Percentiles rank a stretch among this genome's conserved stretches.
Evolutionary conservation across 30 jellyfish, hydroid and myxozoan species (phyloP).

Genomic region (Phacellophora camtschatica): DNA sequence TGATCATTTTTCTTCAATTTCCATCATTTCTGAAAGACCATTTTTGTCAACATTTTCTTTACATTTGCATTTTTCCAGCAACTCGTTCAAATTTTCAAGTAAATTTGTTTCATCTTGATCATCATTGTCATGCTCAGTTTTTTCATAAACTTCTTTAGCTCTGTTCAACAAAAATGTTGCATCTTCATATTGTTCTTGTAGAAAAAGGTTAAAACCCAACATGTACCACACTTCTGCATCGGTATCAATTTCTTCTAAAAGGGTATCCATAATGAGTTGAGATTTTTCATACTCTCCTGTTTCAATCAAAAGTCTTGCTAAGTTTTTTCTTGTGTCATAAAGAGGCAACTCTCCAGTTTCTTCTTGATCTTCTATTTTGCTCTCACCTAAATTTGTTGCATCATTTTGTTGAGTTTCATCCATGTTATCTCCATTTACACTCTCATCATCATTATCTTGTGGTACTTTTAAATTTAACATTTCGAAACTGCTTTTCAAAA

Average conservation of each 20-base stretch:
- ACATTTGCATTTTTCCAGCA: constrained; percentile 56
- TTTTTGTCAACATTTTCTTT: constrained; percentile 14
- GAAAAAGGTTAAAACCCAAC: constrained; percentile 63
- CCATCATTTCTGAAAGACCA: constrained; percentile 73
- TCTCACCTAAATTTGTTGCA: no score
- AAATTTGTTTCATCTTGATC: no score
- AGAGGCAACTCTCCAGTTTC: constrained; percentile 3
- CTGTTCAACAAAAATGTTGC: constrained; percentile 65
- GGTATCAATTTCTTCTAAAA: constrained; percentile 85
- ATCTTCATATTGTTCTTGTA: constrained; percentile 54
- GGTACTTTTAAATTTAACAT: constrained; percentile 31
- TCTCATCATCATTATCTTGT: neutral
- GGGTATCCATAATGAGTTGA: constrained; percentile 27
- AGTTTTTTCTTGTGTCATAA: constrained; percentile 63
- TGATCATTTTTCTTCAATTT: constrained; percentile 18
- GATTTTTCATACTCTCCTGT: constrained; percentile 66
- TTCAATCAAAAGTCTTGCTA: constrained; percentile 71
- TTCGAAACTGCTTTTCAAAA: constrained; percentile 31
- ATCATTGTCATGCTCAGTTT: constrained; percentile 66
- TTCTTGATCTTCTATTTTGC: neutral
- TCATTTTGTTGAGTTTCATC: no score
- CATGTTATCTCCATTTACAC: constrained; percentile 6
- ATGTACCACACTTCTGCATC: constrained; percentile 90
- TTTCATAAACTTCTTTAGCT: constrained; percentile 75
- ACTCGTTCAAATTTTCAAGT: constrained; percentile 44